These are phyloP conservation scores for Poicephalus meyeri DNA, from an alignment of 2,113 vertebrate species.

Conservation along the genomic window DNA sequence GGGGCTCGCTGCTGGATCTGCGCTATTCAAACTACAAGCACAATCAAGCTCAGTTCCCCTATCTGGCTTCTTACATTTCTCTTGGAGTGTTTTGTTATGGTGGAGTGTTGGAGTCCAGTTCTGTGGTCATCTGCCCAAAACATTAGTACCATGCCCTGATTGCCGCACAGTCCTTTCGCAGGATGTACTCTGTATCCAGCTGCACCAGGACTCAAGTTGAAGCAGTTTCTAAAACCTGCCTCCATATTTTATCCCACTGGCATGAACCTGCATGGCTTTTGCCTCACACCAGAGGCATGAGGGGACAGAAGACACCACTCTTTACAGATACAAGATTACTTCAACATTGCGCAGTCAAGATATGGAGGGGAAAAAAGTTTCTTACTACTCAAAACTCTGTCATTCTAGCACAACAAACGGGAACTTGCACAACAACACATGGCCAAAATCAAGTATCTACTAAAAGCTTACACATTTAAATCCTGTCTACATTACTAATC, in stretches of 20 bases:
- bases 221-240: not conserved
- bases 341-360: not conserved
- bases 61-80: not conserved
- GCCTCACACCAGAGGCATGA: not conserved
- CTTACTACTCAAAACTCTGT: not conserved
- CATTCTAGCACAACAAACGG: not conserved
- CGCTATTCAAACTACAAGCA: fast-evolving
- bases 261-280: not conserved
- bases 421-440: not conserved
- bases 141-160: fast-evolving
- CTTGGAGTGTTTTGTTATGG: not conserved
- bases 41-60: not conserved
- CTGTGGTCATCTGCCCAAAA: not conserved
- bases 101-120: not conserved
- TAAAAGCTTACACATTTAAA: not conserved
- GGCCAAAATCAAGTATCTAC: not conserved
- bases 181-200: fast-evolving
- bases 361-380: too few species aligned
- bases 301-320: not conserved
- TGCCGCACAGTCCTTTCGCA: not conserved
- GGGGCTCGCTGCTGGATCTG: not conserved
- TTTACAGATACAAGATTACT: not conserved
- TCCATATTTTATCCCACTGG: fast-evolving
- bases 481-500: not conserved
- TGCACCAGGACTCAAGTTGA: fast-evolving